A percentile compares a stretch with the other conserved stretches of the same genome.
These are phyloP conservation scores for Rhamphomyia laevipes DNA, from an alignment of 2,888 invertebrate genomes.

Conservation along the genomic window DNA sequence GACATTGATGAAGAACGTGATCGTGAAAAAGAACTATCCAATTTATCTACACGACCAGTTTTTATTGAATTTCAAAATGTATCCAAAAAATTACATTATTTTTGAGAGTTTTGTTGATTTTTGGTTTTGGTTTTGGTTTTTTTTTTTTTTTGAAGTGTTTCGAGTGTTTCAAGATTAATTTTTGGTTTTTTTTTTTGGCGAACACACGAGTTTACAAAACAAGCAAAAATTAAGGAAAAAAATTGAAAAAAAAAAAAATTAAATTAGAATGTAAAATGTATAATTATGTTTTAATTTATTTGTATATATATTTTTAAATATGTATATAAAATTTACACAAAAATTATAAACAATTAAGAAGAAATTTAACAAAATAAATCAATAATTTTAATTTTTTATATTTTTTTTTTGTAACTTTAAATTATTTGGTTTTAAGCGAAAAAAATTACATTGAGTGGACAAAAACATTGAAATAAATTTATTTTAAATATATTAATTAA, in stretches of 20 bases:
- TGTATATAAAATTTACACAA: neutral
- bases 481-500: too few relatives aligned
- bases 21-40: slow-evolving; percentile 92
- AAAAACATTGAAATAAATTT: too few relatives aligned
- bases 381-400: too few relatives aligned
- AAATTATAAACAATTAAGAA: too few relatives aligned
- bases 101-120: neutral
- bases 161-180: slow-evolving; percentile 6
- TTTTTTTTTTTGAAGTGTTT: slow-evolving; percentile 7
- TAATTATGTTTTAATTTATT: neutral
- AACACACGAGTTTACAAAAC: slow-evolving; percentile 14
- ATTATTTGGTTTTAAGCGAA: too few relatives aligned
- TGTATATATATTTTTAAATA: neutral
- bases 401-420: too few relatives aligned
- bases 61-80: slow-evolving; percentile 12
- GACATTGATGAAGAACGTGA: slow-evolving; percentile 97
- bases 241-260: slow-evolving; percentile 2
- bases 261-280: neutral
- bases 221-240: slow-evolving; percentile 8
- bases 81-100: neutral
- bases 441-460: too few relatives aligned
- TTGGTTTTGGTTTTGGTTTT: neutral
- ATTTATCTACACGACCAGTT: slow-evolving; percentile 69
- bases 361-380: too few relatives aligned
- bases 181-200: too few relatives aligned